Percentiles rank a stretch among this genome's conserved stretches.
These are phyloP conservation scores for Sebastiscus tertius DNA, from an alignment of 2,797 vertebrate genomes.

Conservation along the genomic window DNA sequence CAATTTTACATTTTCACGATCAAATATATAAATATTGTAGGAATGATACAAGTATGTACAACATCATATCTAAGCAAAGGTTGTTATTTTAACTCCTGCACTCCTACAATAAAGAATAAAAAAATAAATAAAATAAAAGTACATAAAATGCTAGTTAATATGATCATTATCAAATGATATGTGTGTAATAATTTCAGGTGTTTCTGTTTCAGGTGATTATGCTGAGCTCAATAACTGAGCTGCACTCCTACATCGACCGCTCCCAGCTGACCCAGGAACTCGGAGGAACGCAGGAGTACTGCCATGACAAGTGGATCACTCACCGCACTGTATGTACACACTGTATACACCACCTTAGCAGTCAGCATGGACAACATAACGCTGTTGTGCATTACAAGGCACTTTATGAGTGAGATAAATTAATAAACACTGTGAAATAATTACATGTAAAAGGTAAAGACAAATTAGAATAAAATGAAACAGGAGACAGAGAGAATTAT, in stretches of 20 bases:
- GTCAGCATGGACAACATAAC: background rate
- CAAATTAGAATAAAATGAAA: background rate
- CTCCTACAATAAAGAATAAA: too few species aligned
- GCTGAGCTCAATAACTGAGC: conserved; percentile 96
- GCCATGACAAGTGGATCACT: conserved; percentile 95
- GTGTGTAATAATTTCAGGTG: background rate
- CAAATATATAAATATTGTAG: too few species aligned
- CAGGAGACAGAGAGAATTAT: background rate
- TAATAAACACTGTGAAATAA: background rate
- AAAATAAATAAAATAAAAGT: too few species aligned
- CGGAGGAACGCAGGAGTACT: conserved; percentile 95
- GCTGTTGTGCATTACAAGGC: background rate
- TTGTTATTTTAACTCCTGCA: too few species aligned
- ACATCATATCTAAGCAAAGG: too few species aligned
- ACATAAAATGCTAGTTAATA: background rate
- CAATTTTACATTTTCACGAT: too few species aligned
- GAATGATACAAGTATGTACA: too few species aligned
- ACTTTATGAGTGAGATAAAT: background rate
- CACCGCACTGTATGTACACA: conserved; percentile 88
- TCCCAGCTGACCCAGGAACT: conserved; percentile 95
- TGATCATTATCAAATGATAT: background rate
- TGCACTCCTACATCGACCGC: conserved; percentile 94
- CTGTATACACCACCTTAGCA: background rate
- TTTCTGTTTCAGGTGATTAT: conserved; percentile 90
- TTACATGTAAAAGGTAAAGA: background rate